Percentiles rank a stretch among this genome's conserved stretches.
Conservation (phyloP, 2,797 vertebrate species). For the Cirrhinus mrigala region DNA sequence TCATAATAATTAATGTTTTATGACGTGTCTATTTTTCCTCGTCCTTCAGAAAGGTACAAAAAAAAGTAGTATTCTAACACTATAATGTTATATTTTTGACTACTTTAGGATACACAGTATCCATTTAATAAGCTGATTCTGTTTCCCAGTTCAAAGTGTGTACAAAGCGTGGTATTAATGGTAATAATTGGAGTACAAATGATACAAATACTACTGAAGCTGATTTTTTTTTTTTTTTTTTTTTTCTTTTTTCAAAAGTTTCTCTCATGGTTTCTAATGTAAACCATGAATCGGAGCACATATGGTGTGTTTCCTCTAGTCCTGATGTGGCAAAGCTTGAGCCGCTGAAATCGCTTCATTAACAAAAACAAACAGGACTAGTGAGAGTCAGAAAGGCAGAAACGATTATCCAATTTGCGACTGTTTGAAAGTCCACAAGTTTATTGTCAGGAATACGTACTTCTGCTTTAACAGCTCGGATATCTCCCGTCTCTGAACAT, state of each 20-base stretch:
- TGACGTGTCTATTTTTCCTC: constrained; percentile 79
- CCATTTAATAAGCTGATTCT: constrained; percentile 94
- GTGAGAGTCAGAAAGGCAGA: constrained; percentile 52
- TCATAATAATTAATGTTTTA: constrained; percentile 54
- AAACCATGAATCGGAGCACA: constrained; percentile 59
- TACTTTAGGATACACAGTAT: constrained; percentile 99
- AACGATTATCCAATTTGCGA: constrained; percentile 57
- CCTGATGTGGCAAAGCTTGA: constrained; percentile 61
- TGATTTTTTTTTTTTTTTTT: constrained; percentile 59
- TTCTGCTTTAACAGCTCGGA: neutral
- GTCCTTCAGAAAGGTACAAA: constrained; percentile 97
- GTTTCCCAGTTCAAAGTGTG: constrained; percentile 88
- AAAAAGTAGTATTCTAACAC: constrained; percentile 95
- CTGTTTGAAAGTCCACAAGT: constrained; percentile 52
- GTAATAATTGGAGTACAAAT: constrained; percentile 76
- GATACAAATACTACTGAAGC: constrained; percentile 77
- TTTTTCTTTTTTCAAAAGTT: constrained; percentile 54
- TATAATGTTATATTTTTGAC: constrained; percentile 92
- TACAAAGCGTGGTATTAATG: constrained; percentile 81
- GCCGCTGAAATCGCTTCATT: constrained; percentile 77
- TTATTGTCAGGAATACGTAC: constrained; percentile 60
- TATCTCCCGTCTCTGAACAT: constrained; percentile 64
- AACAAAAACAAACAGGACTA: constrained; percentile 66
- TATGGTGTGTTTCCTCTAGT: constrained; percentile 63
- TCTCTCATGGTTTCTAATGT: constrained; percentile 40